phyloP scores from a whole-genome alignment of 2,888 invertebrate genomes.

The Lingula anatina region DNA sequence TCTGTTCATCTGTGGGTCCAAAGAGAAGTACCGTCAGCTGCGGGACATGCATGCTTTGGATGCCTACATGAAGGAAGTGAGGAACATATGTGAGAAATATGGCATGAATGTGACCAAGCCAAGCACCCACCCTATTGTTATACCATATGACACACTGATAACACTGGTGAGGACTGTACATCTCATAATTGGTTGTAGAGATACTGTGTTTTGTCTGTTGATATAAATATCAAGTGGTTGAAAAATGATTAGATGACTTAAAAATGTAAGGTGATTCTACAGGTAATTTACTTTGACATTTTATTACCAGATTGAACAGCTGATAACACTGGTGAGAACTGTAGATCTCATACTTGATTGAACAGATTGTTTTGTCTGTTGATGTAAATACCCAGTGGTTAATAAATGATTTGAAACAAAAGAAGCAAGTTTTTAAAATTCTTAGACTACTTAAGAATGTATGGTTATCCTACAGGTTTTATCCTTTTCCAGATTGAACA shows the following conservation, averaged over 20 bases:
- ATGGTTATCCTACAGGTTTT: no score
- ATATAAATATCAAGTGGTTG: conserved; percentile 67
- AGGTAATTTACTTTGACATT: conserved; percentile 22
- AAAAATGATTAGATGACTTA: conserved; percentile 36
- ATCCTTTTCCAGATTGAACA: no score
- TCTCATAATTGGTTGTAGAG: conserved; percentile 90
- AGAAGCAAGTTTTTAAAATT: no score
- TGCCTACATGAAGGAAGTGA: conserved; percentile 65
- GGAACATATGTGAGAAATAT: conserved; percentile 34
- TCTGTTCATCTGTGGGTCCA: conserved; percentile 87
- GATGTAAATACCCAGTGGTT: no score
- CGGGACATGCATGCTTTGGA: conserved; percentile 90
- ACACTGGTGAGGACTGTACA: conserved; percentile 82
- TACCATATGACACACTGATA: conserved; percentile 86
- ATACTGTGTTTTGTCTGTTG: conserved; percentile 88
- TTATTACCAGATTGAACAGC: conserved; percentile 74
- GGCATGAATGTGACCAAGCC: conserved; percentile 35
- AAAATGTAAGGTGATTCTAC: conserved; percentile 26
- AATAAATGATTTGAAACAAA: no score
- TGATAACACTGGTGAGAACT: conserved; percentile 68
- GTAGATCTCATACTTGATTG: no score
- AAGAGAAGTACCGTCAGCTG: conserved; percentile 89
- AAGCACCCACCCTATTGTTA: conserved; percentile 38
- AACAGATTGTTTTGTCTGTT: no score
- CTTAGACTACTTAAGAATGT: no score